Percentiles rank a stretch among this genome's conserved stretches.
phyloP scores from a whole-genome alignment of 2,888 invertebrate genomes.

The Blastobasis adustella region DNA sequence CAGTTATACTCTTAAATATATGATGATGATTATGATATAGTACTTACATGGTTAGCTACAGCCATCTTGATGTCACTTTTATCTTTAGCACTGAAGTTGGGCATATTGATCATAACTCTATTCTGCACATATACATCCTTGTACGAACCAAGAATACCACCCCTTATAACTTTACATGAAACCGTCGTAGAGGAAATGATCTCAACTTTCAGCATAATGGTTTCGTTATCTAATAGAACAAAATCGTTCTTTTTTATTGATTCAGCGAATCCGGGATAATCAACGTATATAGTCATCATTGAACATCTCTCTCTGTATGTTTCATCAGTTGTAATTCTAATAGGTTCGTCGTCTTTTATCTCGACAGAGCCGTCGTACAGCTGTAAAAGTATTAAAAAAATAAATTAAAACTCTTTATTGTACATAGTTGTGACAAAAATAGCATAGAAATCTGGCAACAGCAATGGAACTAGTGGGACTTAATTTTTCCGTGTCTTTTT shows the following conservation, averaged over 20 bases:
- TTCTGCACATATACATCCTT: slow-evolving; percentile 61
- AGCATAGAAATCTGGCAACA: no score
- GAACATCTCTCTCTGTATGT: slow-evolving; percentile 73
- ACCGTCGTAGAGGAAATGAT: slow-evolving; percentile 55
- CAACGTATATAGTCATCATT: slow-evolving; percentile 69
- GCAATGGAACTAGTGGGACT: no score
- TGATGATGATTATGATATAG: no score
- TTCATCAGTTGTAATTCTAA: slow-evolving; percentile 70
- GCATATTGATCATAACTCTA: slow-evolving; percentile 49
- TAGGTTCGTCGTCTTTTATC: slow-evolving; percentile 53
- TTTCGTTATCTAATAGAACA: slow-evolving; percentile 78
- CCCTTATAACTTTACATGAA: slow-evolving; percentile 56
- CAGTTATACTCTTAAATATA: no score
- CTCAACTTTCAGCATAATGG: slow-evolving; percentile 81
- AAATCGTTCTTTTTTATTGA: slow-evolving; percentile 64
- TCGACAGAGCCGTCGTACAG: slow-evolving; percentile 47
- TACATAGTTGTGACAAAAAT: no score
- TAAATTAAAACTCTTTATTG: no score
- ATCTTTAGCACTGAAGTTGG: slow-evolving; percentile 52
- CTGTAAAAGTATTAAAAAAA: slow-evolving; percentile 25
- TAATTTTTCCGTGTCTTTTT: no score
- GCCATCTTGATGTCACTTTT: slow-evolving; percentile 46
- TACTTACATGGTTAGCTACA: slow-evolving; percentile 44
- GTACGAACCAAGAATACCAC: slow-evolving; percentile 51
- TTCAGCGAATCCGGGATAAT: slow-evolving; percentile 67